A percentile compares a stretch with the other conserved stretches of the same genome.
Conservation (phyloP, 1,140 invertebrate species). For the Apocrypta bakeri region DNA sequence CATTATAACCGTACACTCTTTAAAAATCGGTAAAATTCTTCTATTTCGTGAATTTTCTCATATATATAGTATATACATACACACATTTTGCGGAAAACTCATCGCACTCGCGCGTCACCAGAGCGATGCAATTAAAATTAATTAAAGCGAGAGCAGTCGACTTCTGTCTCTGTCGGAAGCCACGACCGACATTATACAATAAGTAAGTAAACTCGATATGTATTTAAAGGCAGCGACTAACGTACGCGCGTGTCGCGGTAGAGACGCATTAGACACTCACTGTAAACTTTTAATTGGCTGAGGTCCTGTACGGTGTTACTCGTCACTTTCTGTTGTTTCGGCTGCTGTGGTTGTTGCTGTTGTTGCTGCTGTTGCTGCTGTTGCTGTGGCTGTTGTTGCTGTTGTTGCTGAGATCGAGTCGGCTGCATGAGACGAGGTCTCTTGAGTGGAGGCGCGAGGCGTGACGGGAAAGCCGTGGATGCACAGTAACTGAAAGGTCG, state of each 20-base stretch:
- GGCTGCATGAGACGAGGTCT: conserved; percentile 78
- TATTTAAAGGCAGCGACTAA: conserved; percentile 9
- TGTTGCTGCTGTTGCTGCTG: conserved; percentile 66
- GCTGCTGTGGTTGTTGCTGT: conserved; percentile 59
- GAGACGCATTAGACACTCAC: conserved; percentile 72
- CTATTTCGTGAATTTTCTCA: too few species aligned
- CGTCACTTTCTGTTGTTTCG: conserved; percentile 65
- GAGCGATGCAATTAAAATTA: conserved; percentile 38
- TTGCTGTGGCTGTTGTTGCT: conserved; percentile 67
- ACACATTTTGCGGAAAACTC: conserved; percentile 20
- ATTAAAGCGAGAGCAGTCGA: conserved; percentile 24
- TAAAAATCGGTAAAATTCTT: too few species aligned
- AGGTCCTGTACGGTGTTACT: conserved; percentile 66
- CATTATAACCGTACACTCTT: too few species aligned
- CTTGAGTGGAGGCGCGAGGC: conserved; percentile 77
- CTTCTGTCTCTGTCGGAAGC: background rate
- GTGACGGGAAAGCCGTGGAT: conserved; percentile 76
- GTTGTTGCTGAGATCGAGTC: conserved; percentile 70
- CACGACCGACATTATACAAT: background rate
- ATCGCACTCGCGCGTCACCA: background rate
- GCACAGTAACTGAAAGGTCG: conserved; percentile 77
- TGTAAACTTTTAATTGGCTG: conserved; percentile 79
- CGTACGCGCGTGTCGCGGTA: background rate
- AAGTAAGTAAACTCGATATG: conserved; percentile 18
- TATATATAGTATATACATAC: too few species aligned